A percentile compares a stretch with the other conserved stretches of the same genome.
phyloP scores from a whole-genome alignment of 2,888 invertebrate genomes.

The Apamea epomidion region DNA sequence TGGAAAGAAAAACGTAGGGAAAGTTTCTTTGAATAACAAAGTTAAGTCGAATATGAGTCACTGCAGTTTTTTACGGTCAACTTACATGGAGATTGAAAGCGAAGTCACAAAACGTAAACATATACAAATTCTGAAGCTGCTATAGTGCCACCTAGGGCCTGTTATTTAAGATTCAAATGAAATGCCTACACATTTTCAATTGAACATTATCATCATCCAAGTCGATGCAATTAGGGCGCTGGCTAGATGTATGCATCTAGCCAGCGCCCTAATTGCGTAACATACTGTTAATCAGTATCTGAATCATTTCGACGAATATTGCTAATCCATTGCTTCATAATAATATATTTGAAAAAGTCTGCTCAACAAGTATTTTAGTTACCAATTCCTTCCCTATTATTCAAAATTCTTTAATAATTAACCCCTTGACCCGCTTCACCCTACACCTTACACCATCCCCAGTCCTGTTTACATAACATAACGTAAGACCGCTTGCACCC shows the following conservation, averaged over 20 bases:
- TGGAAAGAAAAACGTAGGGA: background rate
- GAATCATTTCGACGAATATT: too few relatives aligned
- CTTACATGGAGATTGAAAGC: too few relatives aligned
- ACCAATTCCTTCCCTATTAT: background rate
- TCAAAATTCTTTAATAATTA: background rate
- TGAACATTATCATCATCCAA: background rate
- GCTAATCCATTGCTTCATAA: too few relatives aligned
- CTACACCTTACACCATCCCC: constrained; percentile 28
- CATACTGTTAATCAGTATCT: too few relatives aligned
- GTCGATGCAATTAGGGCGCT: too few relatives aligned
- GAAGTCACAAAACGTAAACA: too few relatives aligned
- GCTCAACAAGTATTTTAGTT: background rate
- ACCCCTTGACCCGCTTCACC: constrained; percentile 6
- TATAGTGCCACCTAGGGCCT: too few relatives aligned
- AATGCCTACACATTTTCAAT: background rate
- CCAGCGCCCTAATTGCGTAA: too few relatives aligned
- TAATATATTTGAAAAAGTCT: too few relatives aligned
- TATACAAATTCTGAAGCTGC: too few relatives aligned
- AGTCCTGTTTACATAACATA: constrained; percentile 71
- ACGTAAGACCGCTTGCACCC: constrained; percentile 70
- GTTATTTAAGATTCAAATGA: too few relatives aligned
- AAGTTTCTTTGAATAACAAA: background rate
- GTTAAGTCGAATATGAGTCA: background rate
- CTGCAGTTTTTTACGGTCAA: background rate
- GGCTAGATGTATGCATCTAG: too few relatives aligned